These are phyloP conservation scores for Cataglyphis hispanica DNA, from an alignment of 1,140 invertebrate genomes.

Conservation along the genomic window DNA sequence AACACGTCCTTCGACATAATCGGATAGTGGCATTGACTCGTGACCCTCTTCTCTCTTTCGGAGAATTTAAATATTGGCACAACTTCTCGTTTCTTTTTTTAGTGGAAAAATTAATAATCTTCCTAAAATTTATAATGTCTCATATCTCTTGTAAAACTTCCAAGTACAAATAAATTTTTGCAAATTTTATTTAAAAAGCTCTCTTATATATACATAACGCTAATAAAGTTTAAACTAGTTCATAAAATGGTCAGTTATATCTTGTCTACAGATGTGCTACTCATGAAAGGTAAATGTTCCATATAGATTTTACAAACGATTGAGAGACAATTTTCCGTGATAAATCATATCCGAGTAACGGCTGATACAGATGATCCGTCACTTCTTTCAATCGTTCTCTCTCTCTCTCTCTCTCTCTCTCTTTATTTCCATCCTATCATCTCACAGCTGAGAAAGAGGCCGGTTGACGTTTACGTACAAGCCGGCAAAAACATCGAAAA, in stretches of 20 bases:
- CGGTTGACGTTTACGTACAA: constrained; percentile 47
- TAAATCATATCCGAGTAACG: constrained; percentile 50
- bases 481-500: constrained; percentile 8
- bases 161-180: neutral
- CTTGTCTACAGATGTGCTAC: neutral
- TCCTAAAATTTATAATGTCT: too few relatives aligned
- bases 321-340: neutral
- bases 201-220: too few relatives aligned
- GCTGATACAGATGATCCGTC: constrained; percentile 21
- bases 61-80: neutral
- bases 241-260: too few relatives aligned
- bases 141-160: too few relatives aligned
- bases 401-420: neutral
- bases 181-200: neutral
- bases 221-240: too few relatives aligned
- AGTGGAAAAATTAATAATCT: neutral
- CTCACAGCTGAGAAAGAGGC: constrained; percentile 22
- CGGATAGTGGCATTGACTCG: constrained; percentile 3
- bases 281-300: neutral
- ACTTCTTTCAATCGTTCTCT: neutral
- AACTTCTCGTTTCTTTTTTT: neutral
- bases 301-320: neutral
- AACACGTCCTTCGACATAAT: constrained; percentile 27
- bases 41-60: neutral
- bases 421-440: neutral